These are phyloP conservation scores for Stenopsyche tienmushanensis DNA, from an alignment of 1,140 invertebrate species.

Conservation along the genomic window DNA sequence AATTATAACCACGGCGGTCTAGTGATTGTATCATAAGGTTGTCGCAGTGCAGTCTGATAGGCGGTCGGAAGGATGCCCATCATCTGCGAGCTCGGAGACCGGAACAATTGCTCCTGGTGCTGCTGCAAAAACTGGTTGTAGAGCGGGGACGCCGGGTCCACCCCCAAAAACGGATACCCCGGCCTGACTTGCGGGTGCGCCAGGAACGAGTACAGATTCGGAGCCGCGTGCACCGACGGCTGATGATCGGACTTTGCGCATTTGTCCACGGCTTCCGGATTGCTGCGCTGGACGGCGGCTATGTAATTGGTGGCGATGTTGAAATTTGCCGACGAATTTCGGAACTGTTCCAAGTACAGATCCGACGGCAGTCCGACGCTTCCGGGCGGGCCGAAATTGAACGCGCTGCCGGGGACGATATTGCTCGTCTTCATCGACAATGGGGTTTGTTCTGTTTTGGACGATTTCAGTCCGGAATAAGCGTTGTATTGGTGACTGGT, in stretches of 20 bases:
- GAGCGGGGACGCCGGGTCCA: slow-evolving; percentile 61
- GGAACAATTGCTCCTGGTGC: slow-evolving; percentile 60
- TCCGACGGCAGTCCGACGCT: slow-evolving; percentile 52
- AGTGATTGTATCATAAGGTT: slow-evolving; percentile 66
- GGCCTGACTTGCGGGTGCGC: slow-evolving; percentile 54
- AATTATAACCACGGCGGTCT: slow-evolving; percentile 57
- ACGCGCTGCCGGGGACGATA: slow-evolving; percentile 67
- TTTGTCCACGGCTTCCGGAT: slow-evolving; percentile 52
- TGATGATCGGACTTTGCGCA: slow-evolving; percentile 53
- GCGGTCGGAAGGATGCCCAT: slow-evolving; percentile 62
- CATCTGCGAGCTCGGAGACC: slow-evolving; percentile 54
- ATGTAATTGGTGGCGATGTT: slow-evolving; percentile 59
- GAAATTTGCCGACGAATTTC: slow-evolving; percentile 57
- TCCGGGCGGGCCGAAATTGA: slow-evolving; percentile 64
- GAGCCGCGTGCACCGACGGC: slow-evolving; percentile 49
- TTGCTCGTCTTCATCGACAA: slow-evolving; percentile 60
- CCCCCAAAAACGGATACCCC: slow-evolving; percentile 59
- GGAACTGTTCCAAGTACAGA: slow-evolving; percentile 63
- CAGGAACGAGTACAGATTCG: slow-evolving; percentile 56
- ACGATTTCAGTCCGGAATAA: slow-evolving; percentile 22
- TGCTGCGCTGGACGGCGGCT: slow-evolving; percentile 50
- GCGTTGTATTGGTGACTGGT: slow-evolving; percentile 21
- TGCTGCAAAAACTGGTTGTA: slow-evolving; percentile 70
- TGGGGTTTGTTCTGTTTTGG: slow-evolving; percentile 56
- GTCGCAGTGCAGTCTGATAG: slow-evolving; percentile 61